Conservation (phyloP, 1,140 invertebrate genomes). For the Fopius arisanus region DNA sequence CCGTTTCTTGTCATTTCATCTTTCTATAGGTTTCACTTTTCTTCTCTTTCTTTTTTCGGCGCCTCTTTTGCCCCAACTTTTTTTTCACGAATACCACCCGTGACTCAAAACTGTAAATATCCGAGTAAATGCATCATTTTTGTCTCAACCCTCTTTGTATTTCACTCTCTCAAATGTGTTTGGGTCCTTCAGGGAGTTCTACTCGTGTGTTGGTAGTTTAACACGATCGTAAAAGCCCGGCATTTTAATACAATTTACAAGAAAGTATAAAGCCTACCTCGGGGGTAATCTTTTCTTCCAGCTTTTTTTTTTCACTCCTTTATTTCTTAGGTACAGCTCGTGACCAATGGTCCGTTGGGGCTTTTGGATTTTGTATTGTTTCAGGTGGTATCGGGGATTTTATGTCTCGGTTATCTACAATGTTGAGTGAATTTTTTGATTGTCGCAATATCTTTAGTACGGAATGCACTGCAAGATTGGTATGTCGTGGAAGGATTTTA, state of each 20-base stretch:
- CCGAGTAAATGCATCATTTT: slow-evolving; percentile 8
- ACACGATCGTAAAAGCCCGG: slow-evolving; percentile 63
- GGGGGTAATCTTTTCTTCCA: neutral
- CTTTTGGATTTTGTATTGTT: neutral
- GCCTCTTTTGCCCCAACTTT: slow-evolving; percentile 6
- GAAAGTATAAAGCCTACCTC: slow-evolving; percentile 54
- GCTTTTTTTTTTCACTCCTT: neutral
- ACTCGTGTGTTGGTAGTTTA: slow-evolving; percentile 58
- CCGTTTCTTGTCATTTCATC: slow-evolving; percentile 28
- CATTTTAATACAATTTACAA: slow-evolving; percentile 67
- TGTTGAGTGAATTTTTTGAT: too few species aligned
- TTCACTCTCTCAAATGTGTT: slow-evolving; percentile 26
- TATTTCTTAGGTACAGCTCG: neutral
- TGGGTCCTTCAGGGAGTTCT: slow-evolving; percentile 36
- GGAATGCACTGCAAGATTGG: too few species aligned
- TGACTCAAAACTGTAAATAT: slow-evolving; percentile 27
- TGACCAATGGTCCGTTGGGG: neutral
- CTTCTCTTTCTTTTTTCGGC: neutral
- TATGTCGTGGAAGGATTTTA: too few species aligned
- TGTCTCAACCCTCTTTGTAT: neutral
- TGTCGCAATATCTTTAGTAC: too few species aligned
- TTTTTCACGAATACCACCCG: slow-evolving; percentile 14
- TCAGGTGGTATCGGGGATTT: neutral
- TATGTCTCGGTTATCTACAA: too few species aligned
- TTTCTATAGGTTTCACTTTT: slow-evolving; percentile 18